These are phyloP conservation scores for Eupeodes luniger DNA, from an alignment of 2,888 invertebrate species.

Conservation along the genomic window DNA sequence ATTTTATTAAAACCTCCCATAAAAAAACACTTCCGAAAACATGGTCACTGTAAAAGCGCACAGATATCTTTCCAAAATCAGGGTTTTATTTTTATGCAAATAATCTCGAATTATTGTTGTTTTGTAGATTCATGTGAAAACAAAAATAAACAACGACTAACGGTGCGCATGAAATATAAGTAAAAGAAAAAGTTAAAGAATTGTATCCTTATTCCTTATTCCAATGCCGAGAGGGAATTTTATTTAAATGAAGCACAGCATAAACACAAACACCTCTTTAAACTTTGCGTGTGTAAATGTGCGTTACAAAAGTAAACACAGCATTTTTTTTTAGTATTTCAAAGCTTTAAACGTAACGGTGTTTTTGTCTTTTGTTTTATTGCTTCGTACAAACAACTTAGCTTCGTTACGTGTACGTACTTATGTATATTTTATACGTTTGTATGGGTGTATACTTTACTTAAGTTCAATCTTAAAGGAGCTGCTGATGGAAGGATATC, in stretches of 20 bases:
- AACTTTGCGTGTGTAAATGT: conserved; percentile 30
- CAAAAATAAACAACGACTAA: conserved; percentile 66
- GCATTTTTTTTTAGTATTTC: not conserved
- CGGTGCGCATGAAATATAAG: conserved; percentile 57
- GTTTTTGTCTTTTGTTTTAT: conserved; percentile 55
- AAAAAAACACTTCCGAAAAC: not conserved
- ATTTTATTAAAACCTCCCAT: not conserved
- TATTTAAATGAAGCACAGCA: conserved; percentile 33
- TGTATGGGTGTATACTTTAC: not conserved
- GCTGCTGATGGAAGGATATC: conserved; percentile 47
- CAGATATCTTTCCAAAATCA: conserved; percentile 9
- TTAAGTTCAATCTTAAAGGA: conserved; percentile 55
- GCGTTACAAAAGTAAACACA: conserved; percentile 34
- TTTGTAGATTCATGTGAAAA: conserved; percentile 61
- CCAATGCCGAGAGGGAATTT: conserved; percentile 7
- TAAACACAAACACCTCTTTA: conserved; percentile 22
- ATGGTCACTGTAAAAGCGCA: not conserved
- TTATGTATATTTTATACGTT: too few relatives aligned
- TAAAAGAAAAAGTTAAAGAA: not conserved
- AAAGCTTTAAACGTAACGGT: not conserved
- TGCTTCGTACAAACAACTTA: conserved; percentile 62
- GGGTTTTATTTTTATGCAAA: conserved; percentile 68
- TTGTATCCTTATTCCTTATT: conserved; percentile 16
- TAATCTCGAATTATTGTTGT: conserved; percentile 46
- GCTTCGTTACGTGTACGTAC: not conserved